Conservation (phyloP, 2,888 invertebrate genomes). For the Furcula furcula region DNA sequence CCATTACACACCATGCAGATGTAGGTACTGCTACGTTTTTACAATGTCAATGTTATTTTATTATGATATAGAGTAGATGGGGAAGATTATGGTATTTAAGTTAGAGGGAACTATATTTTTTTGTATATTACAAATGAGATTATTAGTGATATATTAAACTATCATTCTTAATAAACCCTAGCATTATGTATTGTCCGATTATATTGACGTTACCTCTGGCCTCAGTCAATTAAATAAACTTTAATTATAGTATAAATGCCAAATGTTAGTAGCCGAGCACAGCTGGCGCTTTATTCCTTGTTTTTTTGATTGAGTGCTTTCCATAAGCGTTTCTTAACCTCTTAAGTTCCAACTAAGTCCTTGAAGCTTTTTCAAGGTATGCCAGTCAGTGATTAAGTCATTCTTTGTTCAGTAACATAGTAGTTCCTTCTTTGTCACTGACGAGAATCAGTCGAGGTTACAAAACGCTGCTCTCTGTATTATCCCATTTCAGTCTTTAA, state of each 20-base stretch:
- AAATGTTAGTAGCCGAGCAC: not conserved
- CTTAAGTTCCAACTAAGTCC: not conserved
- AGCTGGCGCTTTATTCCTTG: not conserved
- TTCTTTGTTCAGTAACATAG: too few species aligned
- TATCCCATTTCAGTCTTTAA: slow-evolving; percentile 17
- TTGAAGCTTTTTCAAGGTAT: too few species aligned
- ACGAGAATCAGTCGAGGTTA: not conserved
- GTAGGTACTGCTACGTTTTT: slow-evolving; percentile 49
- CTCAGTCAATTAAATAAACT: too few species aligned
- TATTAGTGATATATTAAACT: too few species aligned
- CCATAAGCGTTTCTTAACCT: not conserved
- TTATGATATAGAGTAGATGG: slow-evolving; percentile 28
- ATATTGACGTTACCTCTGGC: too few species aligned
- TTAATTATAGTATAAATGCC: slow-evolving; percentile 4
- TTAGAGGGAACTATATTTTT: slow-evolving; percentile 13
- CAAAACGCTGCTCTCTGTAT: slow-evolving; percentile 8
- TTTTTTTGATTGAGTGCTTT: not conserved
- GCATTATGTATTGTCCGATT: too few species aligned
- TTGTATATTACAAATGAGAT: slow-evolving; percentile 7
- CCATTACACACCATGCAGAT: slow-evolving; percentile 52
- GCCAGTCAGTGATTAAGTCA: too few species aligned
- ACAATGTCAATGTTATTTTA: slow-evolving; percentile 33
- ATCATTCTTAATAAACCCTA: too few species aligned
- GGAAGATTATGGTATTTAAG: slow-evolving; percentile 11
- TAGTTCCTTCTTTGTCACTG: not conserved